Conservation (phyloP, 2,888 invertebrate genomes). For the Rhorus exstirpatorius region DNA sequence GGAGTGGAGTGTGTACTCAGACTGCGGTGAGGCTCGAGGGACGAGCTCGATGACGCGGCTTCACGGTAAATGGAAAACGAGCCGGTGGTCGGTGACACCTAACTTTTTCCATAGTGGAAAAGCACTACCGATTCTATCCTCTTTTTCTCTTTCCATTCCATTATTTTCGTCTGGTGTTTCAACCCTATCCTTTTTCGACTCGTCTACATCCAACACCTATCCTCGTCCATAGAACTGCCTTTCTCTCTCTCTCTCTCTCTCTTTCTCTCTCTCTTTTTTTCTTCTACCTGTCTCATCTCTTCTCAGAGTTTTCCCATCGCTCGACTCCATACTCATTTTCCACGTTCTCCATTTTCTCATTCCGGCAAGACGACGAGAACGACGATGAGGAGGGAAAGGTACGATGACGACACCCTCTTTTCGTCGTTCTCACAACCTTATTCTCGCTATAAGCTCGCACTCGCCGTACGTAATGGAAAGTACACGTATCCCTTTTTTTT, state of each 20-base stretch:
- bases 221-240: constrained; percentile 49
- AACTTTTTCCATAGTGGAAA: constrained; percentile 71
- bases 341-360: constrained; percentile 73
- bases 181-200: constrained; percentile 30
- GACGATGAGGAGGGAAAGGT: neutral
- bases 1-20: constrained; percentile 60
- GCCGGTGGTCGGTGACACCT: constrained; percentile 79
- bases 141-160: constrained; percentile 33
- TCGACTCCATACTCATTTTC: constrained; percentile 78
- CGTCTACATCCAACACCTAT: constrained; percentile 33
- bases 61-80: constrained; percentile 80
- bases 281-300: constrained; percentile 17
- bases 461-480: constrained; percentile 81
- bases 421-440: constrained; percentile 53
- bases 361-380: constrained; percentile 37
- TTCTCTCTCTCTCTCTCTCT: constrained; percentile 63
- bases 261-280: constrained; percentile 25
- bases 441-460: constrained; percentile 59
- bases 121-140: constrained; percentile 56
- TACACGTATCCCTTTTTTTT: constrained; percentile 71
- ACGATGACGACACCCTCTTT: constrained; percentile 64
- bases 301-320: constrained; percentile 70
- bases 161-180: constrained; percentile 12
- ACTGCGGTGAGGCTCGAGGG: constrained; percentile 55
- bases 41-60: constrained; percentile 65